Evolutionary conservation across 2,797 vertebrate genomes (phyloP).

Genomic region (Glyptemys insculpta): DNA sequence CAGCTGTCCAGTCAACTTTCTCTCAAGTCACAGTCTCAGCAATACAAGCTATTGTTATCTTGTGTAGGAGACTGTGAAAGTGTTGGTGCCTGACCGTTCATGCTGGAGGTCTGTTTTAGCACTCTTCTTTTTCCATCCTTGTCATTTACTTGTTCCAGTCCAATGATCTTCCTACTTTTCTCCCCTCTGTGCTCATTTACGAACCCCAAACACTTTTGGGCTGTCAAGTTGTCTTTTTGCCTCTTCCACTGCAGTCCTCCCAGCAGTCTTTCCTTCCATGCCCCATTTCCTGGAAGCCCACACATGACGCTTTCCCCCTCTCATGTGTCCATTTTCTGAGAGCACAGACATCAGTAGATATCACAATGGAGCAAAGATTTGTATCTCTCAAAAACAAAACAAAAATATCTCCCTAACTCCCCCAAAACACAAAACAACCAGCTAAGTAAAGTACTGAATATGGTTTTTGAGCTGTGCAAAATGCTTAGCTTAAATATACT

Average conservation of each 20-base stretch:
- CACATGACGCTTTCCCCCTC: neutral
- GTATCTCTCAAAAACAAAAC: neutral
- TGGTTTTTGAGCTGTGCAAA: neutral
- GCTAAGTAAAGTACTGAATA: neutral
- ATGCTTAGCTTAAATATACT: neutral
- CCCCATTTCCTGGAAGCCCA: neutral
- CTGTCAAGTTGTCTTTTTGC: neutral
- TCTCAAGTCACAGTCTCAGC: fast-evolving
- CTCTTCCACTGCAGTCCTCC: neutral
- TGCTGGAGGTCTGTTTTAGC: fast-evolving
- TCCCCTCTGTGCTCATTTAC: neutral
- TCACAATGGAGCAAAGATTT: neutral
- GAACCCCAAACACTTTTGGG: neutral
- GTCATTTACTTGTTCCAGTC: neutral
- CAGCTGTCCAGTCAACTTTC: neutral
- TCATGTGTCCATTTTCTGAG: neutral
- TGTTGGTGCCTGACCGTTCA: neutral
- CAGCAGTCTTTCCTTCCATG: neutral
- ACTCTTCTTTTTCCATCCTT: neutral
- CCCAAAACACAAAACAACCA: fast-evolving
- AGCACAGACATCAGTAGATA: neutral
- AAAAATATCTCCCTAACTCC: neutral
- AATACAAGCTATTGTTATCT: neutral
- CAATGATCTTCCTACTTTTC: neutral
- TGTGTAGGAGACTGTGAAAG: neutral